Evolutionary conservation across 2,888 invertebrate species (phyloP), one percentile per base, ranked within the genome.

Genomic region (Caenorhabditis afra): DNA sequence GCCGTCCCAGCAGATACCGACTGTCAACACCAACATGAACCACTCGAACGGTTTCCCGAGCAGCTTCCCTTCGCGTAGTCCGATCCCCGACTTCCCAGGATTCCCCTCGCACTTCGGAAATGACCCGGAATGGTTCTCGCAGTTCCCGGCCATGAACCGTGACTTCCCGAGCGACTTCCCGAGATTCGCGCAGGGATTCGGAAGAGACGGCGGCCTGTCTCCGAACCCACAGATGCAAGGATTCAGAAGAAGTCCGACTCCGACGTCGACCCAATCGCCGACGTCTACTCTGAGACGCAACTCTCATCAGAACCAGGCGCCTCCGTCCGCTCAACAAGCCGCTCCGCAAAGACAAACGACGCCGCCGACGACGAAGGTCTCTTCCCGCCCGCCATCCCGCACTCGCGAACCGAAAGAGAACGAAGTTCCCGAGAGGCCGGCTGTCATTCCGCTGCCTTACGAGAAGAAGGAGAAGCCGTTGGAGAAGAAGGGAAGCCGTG

Each of bases 381-480:
- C 66, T 20, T 73, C 73, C 55, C 73, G 79, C 45, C 74, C 79
- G 37, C 47, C 68, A 47, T 74, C 79, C 12, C 62, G 79, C 57
- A 58, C 62, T 52, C 58, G 78, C 22, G 71, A 78, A 49, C 71
- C 71, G 29, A 78, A 78, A 37, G 71, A 71, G 41, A 55, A 3
- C 20, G 78, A 78, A 11, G 76, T 71, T 18, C 78, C 78, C 8
- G 79, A 79, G 59, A 44, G 79, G 47, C 79, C 79, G 35, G 74
- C 79, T 20, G 74, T 79, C 5, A 79, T 79, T 53, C 79, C 79
- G 47, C 49, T 79, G 49, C 74, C 74, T 12, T 71, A 77, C 39
- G 78, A 78, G 61, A 65, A 65, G n/a, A 61, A 61, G 29, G 75
- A 75, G 44, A 66, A 66, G 44, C 35, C 49, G 35, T 35, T 74